phyloP scores from a whole-genome alignment of 2,888 invertebrate genomes.

The Lycocerus yunnanus region DNA sequence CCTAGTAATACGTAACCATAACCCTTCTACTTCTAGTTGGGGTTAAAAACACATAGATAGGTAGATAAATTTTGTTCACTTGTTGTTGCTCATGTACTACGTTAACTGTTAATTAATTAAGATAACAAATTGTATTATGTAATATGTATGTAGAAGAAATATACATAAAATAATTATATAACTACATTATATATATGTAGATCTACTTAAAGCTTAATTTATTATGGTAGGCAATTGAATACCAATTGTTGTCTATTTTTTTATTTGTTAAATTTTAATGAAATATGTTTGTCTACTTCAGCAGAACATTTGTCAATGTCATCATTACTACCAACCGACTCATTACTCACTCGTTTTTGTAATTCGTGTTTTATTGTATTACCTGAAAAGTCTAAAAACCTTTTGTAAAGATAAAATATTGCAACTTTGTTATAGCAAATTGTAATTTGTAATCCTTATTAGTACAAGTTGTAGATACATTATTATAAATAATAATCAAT shows the following conservation, averaged over 20 bases:
- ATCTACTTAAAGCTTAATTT: neutral
- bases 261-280: slow-evolving; percentile 16
- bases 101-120: neutral
- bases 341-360: slow-evolving; percentile 33
- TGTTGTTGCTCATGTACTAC: neutral
- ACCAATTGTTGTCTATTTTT: slow-evolving; percentile 10
- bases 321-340: slow-evolving; percentile 32
- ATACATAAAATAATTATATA: too few relatives aligned
- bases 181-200: neutral
- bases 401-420: neutral
- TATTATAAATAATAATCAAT: neutral
- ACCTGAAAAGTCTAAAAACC: slow-evolving; percentile 8
- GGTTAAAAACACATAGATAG: neutral
- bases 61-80: neutral
- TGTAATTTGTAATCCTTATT: neutral
- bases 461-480: neutral
- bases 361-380: slow-evolving; percentile 8
- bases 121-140: neutral
- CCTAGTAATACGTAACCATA: too few relatives aligned
- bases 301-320: slow-evolving; percentile 35
- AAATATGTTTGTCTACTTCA: slow-evolving; percentile 33
- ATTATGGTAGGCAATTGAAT: slow-evolving; percentile 3
- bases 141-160: too few relatives aligned
- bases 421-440: neutral
- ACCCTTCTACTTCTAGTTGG: too few relatives aligned